Evolutionary conservation across 2,797 vertebrate genomes (phyloP), one percentile per base, ranked within the genome.

Genomic region (Mycteria americana): DNA sequence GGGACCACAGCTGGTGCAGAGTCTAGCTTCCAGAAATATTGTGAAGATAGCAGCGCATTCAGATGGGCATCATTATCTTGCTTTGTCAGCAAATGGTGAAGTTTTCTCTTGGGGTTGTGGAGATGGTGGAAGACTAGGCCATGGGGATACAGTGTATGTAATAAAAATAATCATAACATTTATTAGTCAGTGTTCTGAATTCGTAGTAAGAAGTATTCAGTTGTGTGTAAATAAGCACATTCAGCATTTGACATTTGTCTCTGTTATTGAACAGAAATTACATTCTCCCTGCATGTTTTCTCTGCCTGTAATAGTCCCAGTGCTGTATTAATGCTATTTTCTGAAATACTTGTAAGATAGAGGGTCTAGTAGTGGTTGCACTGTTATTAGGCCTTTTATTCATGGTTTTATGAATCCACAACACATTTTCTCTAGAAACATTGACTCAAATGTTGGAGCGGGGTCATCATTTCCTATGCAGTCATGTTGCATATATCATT

Each of bases 41-140:
- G 96, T 99, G 93, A 99, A 99, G 97, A 98, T 99, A n/a, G 99
- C 99, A 22, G 99, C 99, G 64, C 99, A 99, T 95, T 99, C 99
- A 31, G 99, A 99, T 73, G 99, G 99, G 10, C 99, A 99, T 97
- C 99, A 99, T 95, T 99, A 99, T 84, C 96, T 99, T 95, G 99
- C 99, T 60, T 98, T 99, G 96, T 99, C 99, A 13, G 98, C 98
- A 79, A 99, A 98, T 8, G 99, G 99, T 59, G 99, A 99, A 97
- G 99, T 99, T 92, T 99, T 99, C 95, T 99, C 99, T 74, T 99
- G 99, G 99, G 99, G 99, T 67, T 99, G 99, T 67, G 99, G 99
- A 46, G 99, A 99, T 53, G 99, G 99, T 30, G 99, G 99, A n/a
- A 98, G 99, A 72, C 98, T 99, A 28, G 99, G 99, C 96, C 99